Evolutionary conservation across 92 coral and sea anemone genomes (phyloP).

Genomic region (Chrysogorgia sp.): DNA sequence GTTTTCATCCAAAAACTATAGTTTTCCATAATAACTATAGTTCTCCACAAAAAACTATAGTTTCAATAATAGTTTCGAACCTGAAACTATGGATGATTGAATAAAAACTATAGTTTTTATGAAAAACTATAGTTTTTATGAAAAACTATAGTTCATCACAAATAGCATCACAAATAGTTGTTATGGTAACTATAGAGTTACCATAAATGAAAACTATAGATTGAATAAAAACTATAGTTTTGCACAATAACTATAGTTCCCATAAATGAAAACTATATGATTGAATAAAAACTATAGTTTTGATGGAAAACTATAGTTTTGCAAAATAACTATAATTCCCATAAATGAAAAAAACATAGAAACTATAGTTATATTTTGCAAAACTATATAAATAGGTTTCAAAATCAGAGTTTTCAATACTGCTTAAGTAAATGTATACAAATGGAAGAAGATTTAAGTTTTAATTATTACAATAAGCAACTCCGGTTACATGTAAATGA

Average conservation of each 20-base stretch:
- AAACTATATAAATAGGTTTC: too few relatives aligned
- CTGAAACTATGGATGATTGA: background rate
- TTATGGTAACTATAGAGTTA: background rate
- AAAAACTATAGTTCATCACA: background rate
- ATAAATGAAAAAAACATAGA: too few relatives aligned
- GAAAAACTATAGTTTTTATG: background rate
- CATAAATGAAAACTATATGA: background rate
- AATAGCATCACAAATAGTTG: background rate
- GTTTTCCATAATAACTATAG: too few relatives aligned
- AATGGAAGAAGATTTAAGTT: background rate
- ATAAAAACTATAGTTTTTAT: too few relatives aligned
- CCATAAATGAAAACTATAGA: background rate
- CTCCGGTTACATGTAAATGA: too few relatives aligned
- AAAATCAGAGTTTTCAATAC: background rate
- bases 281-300: background rate
- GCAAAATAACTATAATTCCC: too few relatives aligned
- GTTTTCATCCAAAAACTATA: too few relatives aligned
- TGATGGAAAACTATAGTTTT: conserved; percentile 1
- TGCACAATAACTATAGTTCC: background rate
- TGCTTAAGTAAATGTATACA: background rate
- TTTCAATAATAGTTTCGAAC: too few relatives aligned
- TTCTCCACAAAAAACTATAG: too few relatives aligned
- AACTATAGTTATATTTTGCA: too few relatives aligned
- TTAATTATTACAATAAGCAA: too few relatives aligned
- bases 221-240: background rate